phyloP scores from a whole-genome alignment of 2,888 invertebrate genomes.

The Holacanthella duospinosa region DNA sequence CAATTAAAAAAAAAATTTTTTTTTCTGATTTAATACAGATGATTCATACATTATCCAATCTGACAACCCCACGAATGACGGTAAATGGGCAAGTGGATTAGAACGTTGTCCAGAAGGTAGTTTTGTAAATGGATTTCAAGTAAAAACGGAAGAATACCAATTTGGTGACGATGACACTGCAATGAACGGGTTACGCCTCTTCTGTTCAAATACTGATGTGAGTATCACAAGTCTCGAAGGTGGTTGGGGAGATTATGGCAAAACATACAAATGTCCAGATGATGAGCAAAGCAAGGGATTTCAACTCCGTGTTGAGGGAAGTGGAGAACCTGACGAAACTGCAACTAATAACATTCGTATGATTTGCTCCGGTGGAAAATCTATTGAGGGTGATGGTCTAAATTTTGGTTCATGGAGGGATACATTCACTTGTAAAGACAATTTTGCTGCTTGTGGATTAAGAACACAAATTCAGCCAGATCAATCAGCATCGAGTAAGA shows the following conservation, averaged over 20 bases:
- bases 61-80: neutral
- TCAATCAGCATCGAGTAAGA: neutral
- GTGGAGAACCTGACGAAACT: neutral
- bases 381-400: neutral
- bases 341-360: neutral
- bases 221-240: neutral
- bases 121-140: slow-evolving; percentile 5
- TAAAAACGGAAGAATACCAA: neutral
- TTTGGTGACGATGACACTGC: neutral
- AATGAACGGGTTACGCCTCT: neutral
- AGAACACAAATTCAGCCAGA: neutral
- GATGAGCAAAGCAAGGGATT: neutral
- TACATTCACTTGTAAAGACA: neutral
- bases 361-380: neutral
- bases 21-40: too few species aligned
- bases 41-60: neutral
- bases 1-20: too few species aligned
- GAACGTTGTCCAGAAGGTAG: slow-evolving; percentile 2
- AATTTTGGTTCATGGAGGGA: neutral
- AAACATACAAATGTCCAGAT: neutral
- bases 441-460: neutral
- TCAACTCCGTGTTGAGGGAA: neutral
- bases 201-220: neutral
- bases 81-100: neutral
- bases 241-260: neutral